A percentile compares a stretch with the other conserved stretches of the same genome.
Evolutionary conservation across 2,888 invertebrate species (phyloP).

Genomic region (Ephialtes manifestator): DNA sequence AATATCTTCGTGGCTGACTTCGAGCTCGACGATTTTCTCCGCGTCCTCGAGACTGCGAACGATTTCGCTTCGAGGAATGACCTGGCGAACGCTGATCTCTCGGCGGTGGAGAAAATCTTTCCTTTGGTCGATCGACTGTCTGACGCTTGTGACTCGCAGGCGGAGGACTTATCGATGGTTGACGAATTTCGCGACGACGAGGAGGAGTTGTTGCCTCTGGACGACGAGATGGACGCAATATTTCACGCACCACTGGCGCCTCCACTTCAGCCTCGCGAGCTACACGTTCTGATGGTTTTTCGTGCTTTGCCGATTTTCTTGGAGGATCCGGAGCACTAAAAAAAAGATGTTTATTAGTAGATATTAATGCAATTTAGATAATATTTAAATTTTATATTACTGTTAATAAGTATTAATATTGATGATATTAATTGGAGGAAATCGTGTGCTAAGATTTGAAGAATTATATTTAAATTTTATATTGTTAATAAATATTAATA

Average conservation of each 20-base stretch:
- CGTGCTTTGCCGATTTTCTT: conserved; percentile 19
- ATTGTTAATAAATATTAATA: no score
- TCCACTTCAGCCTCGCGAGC: conserved; percentile 69
- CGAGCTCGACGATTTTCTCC: conserved; percentile 59
- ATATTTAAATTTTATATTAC: no score
- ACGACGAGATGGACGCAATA: conserved; percentile 74
- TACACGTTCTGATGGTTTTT: conserved; percentile 72
- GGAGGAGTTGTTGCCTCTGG: conserved; percentile 75
- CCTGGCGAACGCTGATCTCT: conserved; percentile 67
- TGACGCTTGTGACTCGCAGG: conserved; percentile 72
- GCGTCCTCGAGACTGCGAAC: conserved; percentile 72
- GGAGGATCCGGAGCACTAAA: conserved; percentile 24
- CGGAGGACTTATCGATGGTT: conserved; percentile 74
- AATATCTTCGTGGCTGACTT: conserved; percentile 79
- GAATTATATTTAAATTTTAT: no score
- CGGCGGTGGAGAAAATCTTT: conserved; percentile 68
- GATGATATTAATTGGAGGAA: no score
- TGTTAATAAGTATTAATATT: no score
- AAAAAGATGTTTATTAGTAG: neutral
- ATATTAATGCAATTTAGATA: no score
- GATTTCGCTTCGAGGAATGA: conserved; percentile 63
- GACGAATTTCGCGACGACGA: conserved; percentile 73
- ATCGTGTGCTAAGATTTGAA: no score
- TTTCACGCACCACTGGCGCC: conserved; percentile 71
- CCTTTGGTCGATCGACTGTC: conserved; percentile 76